These are phyloP conservation scores for Tapera naevia DNA, from an alignment of 2,797 vertebrate genomes.

Conservation along the genomic window DNA sequence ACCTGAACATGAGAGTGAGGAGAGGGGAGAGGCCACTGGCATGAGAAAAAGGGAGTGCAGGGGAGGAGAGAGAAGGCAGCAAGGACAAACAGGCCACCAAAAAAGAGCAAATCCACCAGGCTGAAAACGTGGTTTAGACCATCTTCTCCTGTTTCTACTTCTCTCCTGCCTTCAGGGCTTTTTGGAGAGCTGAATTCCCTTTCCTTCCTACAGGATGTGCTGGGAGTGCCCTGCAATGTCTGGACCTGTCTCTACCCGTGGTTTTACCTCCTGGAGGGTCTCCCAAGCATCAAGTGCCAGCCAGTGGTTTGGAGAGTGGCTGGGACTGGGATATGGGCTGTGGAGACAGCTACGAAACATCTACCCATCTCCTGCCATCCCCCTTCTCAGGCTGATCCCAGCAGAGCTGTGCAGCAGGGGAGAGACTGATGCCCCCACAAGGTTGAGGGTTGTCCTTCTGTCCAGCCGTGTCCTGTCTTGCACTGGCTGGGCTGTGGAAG, in stretches of 20 bases:
- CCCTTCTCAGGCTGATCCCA: neutral
- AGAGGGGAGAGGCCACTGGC: neutral
- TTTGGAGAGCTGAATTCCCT: neutral
- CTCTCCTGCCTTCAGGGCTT: neutral
- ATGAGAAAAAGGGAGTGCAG: neutral
- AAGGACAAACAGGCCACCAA: neutral
- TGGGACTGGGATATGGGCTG: neutral
- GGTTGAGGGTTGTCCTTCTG: neutral
- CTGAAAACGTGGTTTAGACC: neutral
- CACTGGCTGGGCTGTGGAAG: neutral
- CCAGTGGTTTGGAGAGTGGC: neutral
- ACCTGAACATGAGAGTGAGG: neutral
- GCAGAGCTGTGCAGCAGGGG: neutral
- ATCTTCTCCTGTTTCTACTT: neutral
- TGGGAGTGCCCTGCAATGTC: neutral
- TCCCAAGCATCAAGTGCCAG: neutral
- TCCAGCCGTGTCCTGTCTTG: neutral
- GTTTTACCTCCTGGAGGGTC: neutral
- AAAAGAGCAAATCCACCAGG: neutral
- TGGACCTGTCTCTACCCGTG: neutral
- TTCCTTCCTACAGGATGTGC: neutral
- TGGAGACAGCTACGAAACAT: neutral
- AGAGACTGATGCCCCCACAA: accelerated
- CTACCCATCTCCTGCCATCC: neutral
- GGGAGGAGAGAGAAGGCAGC: neutral